Conservation (phyloP, 2,888 invertebrate species). For the Micropterix aruncella region DNA sequence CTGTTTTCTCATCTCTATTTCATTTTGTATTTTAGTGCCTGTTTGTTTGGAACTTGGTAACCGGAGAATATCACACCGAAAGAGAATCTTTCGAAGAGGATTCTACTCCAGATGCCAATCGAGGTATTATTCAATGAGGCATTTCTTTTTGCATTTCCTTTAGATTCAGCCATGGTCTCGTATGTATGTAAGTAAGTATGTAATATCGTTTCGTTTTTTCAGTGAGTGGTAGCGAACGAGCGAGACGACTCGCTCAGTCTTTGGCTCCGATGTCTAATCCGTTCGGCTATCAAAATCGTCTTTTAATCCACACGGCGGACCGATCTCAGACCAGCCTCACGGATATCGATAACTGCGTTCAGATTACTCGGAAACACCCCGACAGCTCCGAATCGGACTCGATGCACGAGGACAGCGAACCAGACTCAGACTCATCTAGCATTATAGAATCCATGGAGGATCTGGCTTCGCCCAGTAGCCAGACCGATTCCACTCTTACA, state of each 20-base stretch:
- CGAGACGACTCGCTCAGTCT: constrained; percentile 27
- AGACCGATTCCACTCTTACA: background rate
- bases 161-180: no score
- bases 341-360: constrained; percentile 36
- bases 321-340: constrained; percentile 34
- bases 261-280: constrained; percentile 28
- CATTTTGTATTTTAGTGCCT: constrained; percentile 33
- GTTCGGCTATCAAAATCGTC: constrained; percentile 26
- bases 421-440: constrained; percentile 16
- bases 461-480: background rate
- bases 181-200: no score
- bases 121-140: no score
- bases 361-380: constrained; percentile 36
- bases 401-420: constrained; percentile 28
- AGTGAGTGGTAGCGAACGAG: constrained; percentile 33
- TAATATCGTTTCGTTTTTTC: no score
- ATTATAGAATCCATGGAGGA: background rate
- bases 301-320: constrained; percentile 31
- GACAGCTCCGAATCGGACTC: constrained; percentile 35
- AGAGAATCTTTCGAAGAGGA: constrained; percentile 34
- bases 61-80: constrained; percentile 33
- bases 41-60: constrained; percentile 36
- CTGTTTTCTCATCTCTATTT: no score
- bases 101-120: constrained; percentile 28
- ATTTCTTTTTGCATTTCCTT: no score